Evolutionary conservation across 2,113 vertebrate species (phyloP).

Genomic region (Xiphophorus hellerii): DNA sequence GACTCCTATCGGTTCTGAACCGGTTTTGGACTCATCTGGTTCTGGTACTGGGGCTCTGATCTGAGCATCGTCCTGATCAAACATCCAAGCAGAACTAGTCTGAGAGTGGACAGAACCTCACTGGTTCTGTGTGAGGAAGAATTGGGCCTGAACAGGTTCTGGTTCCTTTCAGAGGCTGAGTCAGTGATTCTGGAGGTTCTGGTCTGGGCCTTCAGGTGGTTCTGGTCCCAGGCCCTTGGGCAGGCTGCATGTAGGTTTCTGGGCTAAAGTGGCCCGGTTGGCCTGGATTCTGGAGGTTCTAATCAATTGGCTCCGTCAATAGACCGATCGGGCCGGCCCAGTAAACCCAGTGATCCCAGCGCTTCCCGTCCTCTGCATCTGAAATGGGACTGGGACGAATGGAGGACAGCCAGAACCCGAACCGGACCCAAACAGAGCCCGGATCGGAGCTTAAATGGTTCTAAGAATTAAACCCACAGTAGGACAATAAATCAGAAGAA

Average conservation of each 20-base stretch:
- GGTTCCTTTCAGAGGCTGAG: conserved; percentile 1
- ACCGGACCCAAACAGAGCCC: too few relatives aligned
- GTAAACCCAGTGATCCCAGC: neutral
- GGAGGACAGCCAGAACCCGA: neutral
- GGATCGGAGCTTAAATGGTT: neutral
- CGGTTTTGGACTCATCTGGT: too few relatives aligned
- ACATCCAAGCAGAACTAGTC: neutral
- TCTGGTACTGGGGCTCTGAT: too few relatives aligned
- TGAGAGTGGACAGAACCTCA: neutral
- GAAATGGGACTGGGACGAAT: neutral
- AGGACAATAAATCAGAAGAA: too few relatives aligned
- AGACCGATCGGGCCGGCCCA: neutral
- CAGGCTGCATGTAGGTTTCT: conserved; percentile 47
- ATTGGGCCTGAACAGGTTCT: neutral
- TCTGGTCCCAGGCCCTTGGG: neutral
- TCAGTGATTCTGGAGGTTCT: neutral
- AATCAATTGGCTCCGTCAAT: conserved; percentile 38
- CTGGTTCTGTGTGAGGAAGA: neutral
- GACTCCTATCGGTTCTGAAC: neutral
- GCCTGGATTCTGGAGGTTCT: conserved; percentile 28
- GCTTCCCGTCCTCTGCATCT: neutral
- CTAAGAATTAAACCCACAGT: neutral
- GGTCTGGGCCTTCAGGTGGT: too few relatives aligned
- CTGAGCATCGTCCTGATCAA: too few relatives aligned
- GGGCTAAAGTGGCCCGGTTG: conserved; percentile 20